Conservation (phyloP, 2,888 invertebrate species). For the Dastarcus helophoroides region DNA sequence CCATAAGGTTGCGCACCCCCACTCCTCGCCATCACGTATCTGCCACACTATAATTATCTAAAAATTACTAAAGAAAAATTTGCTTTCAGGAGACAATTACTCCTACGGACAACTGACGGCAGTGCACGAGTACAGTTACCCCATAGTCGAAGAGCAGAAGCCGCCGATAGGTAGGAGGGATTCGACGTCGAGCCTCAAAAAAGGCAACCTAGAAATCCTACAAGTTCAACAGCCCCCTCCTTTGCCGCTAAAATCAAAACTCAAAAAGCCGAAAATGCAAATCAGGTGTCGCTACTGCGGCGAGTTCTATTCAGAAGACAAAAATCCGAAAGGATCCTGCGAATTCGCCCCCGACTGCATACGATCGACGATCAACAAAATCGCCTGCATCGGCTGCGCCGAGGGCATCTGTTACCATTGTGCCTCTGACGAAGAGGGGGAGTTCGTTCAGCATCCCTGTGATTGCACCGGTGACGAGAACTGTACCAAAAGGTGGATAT, state of each 20-base stretch:
- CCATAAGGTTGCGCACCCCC: no score
- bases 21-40: no score
- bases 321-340: conserved; percentile 77
- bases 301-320: conserved; percentile 70
- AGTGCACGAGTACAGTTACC: conserved; percentile 82
- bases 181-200: conserved; percentile 53
- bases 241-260: conserved; percentile 15
- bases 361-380: conserved; percentile 65
- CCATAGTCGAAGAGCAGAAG: conserved; percentile 49
- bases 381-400: conserved; percentile 75
- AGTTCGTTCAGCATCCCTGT: conserved; percentile 76
- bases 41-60: no score
- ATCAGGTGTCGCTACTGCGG: conserved; percentile 59
- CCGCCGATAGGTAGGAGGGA: conserved; percentile 36
- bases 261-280: conserved; percentile 19
- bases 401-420: conserved; percentile 89
- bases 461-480: conserved; percentile 59
- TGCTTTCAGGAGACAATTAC: conserved; percentile 51
- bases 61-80: no score
- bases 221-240: conserved; percentile 11
- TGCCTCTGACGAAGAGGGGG: conserved; percentile 82
- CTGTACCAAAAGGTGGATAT: conserved; percentile 76
- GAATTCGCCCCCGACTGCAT: conserved; percentile 79
- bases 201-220: conserved; percentile 39
- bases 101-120: conserved; percentile 76